phyloP scores from a whole-genome alignment of 2,113 vertebrate genomes.

The Mellivora capensis region DNA sequence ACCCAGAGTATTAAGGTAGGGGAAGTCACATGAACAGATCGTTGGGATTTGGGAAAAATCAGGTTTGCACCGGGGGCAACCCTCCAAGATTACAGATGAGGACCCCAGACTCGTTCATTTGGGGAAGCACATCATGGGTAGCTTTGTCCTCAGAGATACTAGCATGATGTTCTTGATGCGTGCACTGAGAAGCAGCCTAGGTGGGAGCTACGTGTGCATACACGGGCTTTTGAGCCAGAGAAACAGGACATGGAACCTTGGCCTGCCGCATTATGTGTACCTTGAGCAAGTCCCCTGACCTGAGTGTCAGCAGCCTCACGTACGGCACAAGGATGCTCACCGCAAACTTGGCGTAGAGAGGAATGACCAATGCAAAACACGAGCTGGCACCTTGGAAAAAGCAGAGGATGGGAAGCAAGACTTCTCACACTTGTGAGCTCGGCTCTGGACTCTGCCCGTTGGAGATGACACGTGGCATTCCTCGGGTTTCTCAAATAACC shows the following conservation, averaged over 20 bases:
- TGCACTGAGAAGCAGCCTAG: rapidly evolving
- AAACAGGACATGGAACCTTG: rapidly evolving
- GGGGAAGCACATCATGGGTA: not conserved
- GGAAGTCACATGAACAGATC: not conserved
- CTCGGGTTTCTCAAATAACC: not conserved
- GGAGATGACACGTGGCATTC: rapidly evolving
- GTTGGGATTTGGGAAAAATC: not conserved
- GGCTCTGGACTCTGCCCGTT: rapidly evolving
- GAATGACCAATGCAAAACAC: rapidly evolving
- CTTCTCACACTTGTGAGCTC: rapidly evolving
- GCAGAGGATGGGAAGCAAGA: rapidly evolving
- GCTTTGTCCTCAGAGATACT: rapidly evolving
- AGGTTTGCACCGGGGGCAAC: rapidly evolving
- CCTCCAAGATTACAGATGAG: not conserved
- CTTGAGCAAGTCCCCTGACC: not conserved
- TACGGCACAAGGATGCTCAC: rapidly evolving
- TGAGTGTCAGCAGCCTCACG: rapidly evolving
- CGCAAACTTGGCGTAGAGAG: rapidly evolving
- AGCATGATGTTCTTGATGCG: rapidly evolving
- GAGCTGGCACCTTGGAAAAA: rapidly evolving
- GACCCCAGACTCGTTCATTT: too few relatives aligned
- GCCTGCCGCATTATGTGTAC: rapidly evolving
- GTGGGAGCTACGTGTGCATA: rapidly evolving
- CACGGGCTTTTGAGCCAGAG: rapidly evolving
- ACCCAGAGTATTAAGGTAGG: rapidly evolving